phyloP scores from a whole-genome alignment of 2,113 vertebrate species.

The Anolis sagrei region DNA sequence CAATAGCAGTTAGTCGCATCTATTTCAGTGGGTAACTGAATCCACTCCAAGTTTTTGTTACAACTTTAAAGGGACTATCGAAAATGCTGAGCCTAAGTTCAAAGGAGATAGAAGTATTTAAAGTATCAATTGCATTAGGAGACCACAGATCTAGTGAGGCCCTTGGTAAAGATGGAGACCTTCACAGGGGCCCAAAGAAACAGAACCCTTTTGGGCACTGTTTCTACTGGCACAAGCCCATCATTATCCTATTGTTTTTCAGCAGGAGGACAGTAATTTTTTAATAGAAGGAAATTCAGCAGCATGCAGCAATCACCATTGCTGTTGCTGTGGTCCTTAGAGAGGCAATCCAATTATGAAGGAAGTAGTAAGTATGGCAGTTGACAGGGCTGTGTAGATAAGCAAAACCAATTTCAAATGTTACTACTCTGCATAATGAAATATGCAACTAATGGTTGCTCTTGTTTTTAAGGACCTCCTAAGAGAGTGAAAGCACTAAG shows the following conservation, averaged over 20 bases:
- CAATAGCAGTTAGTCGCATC: no score
- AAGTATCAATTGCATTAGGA: neutral
- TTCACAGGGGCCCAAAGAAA: neutral
- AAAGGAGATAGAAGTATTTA: no score
- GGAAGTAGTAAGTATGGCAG: neutral
- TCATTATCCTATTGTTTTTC: neutral
- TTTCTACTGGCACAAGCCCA: neutral
- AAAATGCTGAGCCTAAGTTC: no score
- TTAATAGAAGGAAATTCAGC: neutral
- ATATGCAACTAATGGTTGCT: neutral
- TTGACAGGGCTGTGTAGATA: conserved; percentile 7
- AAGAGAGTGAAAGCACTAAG: neutral
- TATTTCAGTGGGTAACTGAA: no score
- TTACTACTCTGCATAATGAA: conserved; percentile 21
- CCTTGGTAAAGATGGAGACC: neutral
- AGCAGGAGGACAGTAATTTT: neutral
- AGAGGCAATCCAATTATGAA: conserved; percentile 18
- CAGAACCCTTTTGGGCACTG: neutral
- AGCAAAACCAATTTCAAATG: conserved; percentile 16
- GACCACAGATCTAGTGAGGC: neutral
- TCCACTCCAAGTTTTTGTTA: no score
- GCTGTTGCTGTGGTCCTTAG: neutral
- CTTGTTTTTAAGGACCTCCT: neutral
- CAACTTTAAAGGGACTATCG: no score
- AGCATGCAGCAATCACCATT: neutral